phyloP scores from a whole-genome alignment of 92 coral and sea anemone species.

The Nematostella vectensis region DNA sequence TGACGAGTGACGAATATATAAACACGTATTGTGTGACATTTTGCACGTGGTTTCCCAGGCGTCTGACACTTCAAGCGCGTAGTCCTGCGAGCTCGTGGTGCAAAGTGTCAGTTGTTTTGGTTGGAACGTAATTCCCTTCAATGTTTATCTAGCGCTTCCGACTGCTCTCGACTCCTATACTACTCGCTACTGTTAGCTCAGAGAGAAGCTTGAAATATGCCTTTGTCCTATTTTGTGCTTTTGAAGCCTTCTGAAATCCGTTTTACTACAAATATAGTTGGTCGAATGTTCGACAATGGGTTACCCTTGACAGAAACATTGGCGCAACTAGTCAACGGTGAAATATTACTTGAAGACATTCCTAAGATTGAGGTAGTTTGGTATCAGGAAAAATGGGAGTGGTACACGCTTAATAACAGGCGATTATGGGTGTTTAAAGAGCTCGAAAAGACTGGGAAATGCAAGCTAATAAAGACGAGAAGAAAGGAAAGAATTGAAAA shows the following conservation, averaged over 20 bases:
- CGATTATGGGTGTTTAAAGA: conserved; percentile 91
- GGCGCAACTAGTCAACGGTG: conserved; percentile 67
- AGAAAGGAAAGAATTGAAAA: conserved; percentile 64
- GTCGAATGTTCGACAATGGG: conserved; percentile 79
- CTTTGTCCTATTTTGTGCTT: conserved; percentile 68
- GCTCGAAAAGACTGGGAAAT: conserved; percentile 73
- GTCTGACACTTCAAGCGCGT: background rate
- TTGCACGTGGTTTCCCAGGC: background rate
- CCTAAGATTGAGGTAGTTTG: conserved; percentile 85
- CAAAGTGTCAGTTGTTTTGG: too few relatives aligned
- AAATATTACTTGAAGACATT: conserved; percentile 65
- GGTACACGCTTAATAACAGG: conserved; percentile 86
- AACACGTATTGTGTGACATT: background rate
- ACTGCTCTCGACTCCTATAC: too few relatives aligned
- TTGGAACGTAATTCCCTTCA: too few relatives aligned
- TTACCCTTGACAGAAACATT: conserved; percentile 75
- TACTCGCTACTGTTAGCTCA: too few relatives aligned
- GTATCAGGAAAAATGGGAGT: conserved; percentile 78
- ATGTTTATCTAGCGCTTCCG: too few relatives aligned
- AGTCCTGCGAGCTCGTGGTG: too few relatives aligned
- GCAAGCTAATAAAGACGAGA: conserved; percentile 61
- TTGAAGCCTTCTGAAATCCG: conserved; percentile 90
- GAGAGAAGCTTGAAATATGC: too few relatives aligned
- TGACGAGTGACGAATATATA: too few relatives aligned
- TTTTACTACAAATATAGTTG: conserved; percentile 61